Evolutionary conservation across 2,113 vertebrate species (phyloP).

Genomic region (Caretta caretta): DNA sequence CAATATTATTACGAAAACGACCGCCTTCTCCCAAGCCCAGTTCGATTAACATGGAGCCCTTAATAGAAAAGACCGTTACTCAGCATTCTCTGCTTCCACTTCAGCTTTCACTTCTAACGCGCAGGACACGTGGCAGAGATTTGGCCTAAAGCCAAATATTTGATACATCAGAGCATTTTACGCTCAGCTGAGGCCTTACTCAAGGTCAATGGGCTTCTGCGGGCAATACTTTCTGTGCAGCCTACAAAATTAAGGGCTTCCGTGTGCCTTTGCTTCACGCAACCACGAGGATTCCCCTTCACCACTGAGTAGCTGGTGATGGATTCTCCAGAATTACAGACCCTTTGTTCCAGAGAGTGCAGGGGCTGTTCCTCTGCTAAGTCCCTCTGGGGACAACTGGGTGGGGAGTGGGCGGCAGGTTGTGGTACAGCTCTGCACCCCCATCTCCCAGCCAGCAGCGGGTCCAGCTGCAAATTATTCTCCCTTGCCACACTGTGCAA

Average conservation of each 20-base stretch:
- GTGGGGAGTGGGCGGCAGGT: neutral
- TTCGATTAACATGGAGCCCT: neutral
- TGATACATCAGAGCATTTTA: neutral
- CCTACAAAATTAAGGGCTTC: neutral
- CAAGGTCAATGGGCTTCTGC: neutral
- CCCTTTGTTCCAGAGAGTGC: neutral
- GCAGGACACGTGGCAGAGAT: neutral
- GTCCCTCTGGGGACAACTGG: no score
- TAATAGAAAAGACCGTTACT: neutral
- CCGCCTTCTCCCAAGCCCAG: no score
- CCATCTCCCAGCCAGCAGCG: neutral
- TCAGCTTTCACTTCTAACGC: fast-evolving
- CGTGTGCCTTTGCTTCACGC: neutral
- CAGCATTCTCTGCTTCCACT: neutral
- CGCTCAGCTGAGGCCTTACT: neutral
- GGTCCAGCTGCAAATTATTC: neutral
- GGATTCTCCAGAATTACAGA: neutral
- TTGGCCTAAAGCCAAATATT: neutral
- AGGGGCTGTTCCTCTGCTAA: neutral
- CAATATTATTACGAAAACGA: neutral
- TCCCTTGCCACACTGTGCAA: neutral
- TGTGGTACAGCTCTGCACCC: neutral
- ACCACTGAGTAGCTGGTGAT: no score
- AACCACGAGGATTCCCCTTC: neutral
- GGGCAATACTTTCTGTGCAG: neutral